These are phyloP conservation scores for Cirrhinus mrigala DNA, from an alignment of 2,797 vertebrate genomes.

Conservation along the genomic window DNA sequence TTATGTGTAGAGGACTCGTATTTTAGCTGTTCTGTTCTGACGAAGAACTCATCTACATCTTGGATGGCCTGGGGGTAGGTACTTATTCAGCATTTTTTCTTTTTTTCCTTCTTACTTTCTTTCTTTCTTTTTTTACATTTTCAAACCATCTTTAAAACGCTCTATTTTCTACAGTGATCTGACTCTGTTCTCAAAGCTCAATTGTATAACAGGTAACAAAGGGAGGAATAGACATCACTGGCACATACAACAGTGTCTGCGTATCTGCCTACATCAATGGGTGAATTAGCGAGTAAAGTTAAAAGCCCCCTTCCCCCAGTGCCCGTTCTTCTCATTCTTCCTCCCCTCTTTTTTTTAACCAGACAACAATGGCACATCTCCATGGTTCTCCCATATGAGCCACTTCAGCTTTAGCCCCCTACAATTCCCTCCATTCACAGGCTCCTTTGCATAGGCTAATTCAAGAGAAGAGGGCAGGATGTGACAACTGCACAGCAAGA, in stretches of 20 bases:
- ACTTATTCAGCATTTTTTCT: no score
- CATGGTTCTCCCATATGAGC: slow-evolving; percentile 45
- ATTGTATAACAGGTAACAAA: slow-evolving; percentile 9
- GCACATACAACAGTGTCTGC: background rate
- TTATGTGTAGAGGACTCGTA: no score
- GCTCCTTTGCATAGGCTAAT: slow-evolving; percentile 44
- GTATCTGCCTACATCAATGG: slow-evolving; percentile 4
- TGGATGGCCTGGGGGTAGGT: no score
- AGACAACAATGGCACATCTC: slow-evolving; percentile 51
- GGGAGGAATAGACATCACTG: background rate
- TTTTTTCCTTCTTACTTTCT: background rate
- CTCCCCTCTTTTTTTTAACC: slow-evolving; percentile 3
- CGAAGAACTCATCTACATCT: no score
- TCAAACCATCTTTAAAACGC: background rate
- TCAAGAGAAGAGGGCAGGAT: slow-evolving; percentile 42
- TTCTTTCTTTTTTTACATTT: background rate
- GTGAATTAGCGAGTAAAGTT: slow-evolving; percentile 16
- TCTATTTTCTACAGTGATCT: background rate
- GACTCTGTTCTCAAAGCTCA: background rate
- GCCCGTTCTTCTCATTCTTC: slow-evolving; percentile 24
- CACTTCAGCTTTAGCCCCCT: slow-evolving; percentile 47
- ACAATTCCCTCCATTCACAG: slow-evolving; percentile 58
- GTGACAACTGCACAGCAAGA: slow-evolving; percentile 54
- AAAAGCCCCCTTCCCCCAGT: slow-evolving; percentile 2
- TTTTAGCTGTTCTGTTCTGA: no score